Conservation (phyloP, 2,113 vertebrate species). For the Lynx canadensis region DNA sequence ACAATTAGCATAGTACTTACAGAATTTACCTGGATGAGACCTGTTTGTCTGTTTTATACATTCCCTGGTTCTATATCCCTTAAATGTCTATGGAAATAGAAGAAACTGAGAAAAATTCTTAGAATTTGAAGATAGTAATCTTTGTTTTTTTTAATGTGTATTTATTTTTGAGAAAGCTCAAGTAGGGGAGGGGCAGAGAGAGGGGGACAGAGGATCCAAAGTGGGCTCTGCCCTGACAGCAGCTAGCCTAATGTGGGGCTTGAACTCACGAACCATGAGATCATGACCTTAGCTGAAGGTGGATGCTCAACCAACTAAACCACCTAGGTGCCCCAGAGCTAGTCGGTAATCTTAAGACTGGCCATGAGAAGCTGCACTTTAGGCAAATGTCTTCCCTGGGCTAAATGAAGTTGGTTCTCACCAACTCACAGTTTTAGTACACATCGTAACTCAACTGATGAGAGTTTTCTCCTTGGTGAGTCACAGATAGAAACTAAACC, state of each 20-base stretch:
- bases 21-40: background rate
- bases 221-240: too few species aligned
- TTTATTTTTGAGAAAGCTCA: too few species aligned
- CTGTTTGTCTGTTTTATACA: background rate
- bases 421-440: background rate
- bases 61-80: background rate
- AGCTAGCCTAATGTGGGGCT: too few species aligned
- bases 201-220: too few species aligned
- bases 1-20: background rate
- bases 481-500: background rate
- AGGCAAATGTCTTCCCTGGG: background rate
- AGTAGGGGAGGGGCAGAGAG: too few species aligned
- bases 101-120: background rate
- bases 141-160: too few species aligned
- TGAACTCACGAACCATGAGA: too few species aligned
- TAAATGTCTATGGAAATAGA: background rate
- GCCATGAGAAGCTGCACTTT: background rate
- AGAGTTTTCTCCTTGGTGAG: background rate
- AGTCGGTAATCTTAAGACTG: background rate
- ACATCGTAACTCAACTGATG: background rate
- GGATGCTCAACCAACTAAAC: too few species aligned
- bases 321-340: background rate
- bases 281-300: too few species aligned
- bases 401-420: background rate
- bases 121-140: background rate